Conservation (phyloP, 2,113 vertebrate genomes). For the Mus musculus region DNA sequence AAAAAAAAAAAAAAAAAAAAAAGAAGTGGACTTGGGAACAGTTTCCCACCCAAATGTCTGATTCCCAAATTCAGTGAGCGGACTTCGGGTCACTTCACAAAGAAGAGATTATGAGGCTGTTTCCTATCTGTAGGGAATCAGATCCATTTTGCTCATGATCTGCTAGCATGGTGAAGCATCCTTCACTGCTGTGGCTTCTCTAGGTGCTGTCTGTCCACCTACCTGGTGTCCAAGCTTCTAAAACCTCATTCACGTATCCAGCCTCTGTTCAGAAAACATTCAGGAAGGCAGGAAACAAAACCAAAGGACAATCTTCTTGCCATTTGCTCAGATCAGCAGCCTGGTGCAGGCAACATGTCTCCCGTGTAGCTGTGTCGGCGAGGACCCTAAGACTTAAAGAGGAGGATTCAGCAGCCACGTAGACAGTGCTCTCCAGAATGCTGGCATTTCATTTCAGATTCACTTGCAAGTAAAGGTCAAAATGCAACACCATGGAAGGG, state of each 20-base stretch:
- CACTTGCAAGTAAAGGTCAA: slow-evolving; percentile 1
- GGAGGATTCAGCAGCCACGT: background rate
- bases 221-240: background rate
- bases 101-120: background rate
- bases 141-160: background rate
- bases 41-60: slow-evolving; percentile 36
- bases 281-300: background rate
- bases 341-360: background rate
- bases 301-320: background rate
- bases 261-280: slow-evolving; percentile 37
- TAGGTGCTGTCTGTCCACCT: background rate
- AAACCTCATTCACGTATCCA: background rate
- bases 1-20: no score
- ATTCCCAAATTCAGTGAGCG: slow-evolving; percentile 44
- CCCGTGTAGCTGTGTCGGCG: background rate
- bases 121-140: slow-evolving; percentile 39
- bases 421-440: background rate
- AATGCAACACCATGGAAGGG: background rate
- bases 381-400: slow-evolving; percentile 15
- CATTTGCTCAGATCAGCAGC: background rate
- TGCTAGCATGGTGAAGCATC: background rate
- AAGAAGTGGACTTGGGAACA: background rate
- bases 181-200: background rate
- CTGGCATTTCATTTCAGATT: background rate
- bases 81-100: slow-evolving; percentile 21